phyloP scores from a whole-genome alignment of 2,113 vertebrate species.

The Proteles cristata region DNA sequence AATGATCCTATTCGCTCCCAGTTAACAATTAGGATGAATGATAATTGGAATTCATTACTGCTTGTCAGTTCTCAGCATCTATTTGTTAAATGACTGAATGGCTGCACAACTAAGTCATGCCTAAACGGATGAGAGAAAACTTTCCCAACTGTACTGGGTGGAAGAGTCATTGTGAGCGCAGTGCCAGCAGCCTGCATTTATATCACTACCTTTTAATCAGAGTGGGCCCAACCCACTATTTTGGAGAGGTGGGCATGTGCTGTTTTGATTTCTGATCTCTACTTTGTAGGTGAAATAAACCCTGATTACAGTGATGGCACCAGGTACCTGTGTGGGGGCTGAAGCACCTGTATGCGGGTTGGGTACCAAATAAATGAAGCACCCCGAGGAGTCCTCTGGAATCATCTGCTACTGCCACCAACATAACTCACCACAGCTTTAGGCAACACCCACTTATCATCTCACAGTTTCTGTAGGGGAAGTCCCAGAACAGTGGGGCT shows the following conservation, averaged over 20 bases:
- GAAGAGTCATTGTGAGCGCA: background rate
- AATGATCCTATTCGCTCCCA: background rate
- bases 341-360: background rate
- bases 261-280: background rate
- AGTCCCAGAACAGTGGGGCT: background rate
- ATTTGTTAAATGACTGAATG: background rate
- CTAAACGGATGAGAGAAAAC: background rate
- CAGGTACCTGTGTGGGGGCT: background rate
- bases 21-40: background rate
- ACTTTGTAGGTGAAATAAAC: background rate
- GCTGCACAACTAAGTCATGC: no score
- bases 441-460: background rate
- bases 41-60: background rate
- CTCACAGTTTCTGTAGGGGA: background rate
- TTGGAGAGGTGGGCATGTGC: rapidly evolving
- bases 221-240: background rate
- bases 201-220: background rate
- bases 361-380: background rate
- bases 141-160: no score
- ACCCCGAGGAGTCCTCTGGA: background rate
- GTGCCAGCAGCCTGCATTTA: background rate
- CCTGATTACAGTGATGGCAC: background rate
- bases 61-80: background rate
- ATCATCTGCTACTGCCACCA: background rate
- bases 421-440: background rate